phyloP scores from a whole-genome alignment of 2,888 invertebrate genomes.

The Stramonita haemastoma region DNA sequence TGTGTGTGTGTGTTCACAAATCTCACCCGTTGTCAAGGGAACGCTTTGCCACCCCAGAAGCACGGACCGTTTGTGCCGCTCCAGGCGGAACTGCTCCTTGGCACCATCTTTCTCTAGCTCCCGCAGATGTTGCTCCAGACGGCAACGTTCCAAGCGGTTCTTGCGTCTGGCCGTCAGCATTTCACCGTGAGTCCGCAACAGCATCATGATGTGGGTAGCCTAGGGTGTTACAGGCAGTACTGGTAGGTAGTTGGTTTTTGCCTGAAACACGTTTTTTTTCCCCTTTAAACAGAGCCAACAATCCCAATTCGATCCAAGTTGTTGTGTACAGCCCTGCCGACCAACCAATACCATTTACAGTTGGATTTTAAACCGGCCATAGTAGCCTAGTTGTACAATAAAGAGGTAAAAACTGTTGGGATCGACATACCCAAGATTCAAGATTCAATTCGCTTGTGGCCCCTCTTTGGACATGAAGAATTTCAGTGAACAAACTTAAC shows the following conservation, averaged over 20 bases:
- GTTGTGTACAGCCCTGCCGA: not conserved
- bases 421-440: no score
- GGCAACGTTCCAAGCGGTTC: not conserved
- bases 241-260: not conserved
- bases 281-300: not conserved
- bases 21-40: not conserved
- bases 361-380: no score
- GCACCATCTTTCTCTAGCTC: not conserved
- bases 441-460: no score
- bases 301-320: not conserved
- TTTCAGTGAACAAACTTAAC: no score
- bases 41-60: not conserved
- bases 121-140: not conserved
- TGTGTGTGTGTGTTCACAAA: no score
- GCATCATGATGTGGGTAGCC: not conserved
- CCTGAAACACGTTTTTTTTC: not conserved
- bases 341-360: no score
- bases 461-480: no score
- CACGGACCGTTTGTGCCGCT: not conserved
- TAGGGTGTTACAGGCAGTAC: not conserved
- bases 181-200: not conserved
- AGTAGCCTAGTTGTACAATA: no score
- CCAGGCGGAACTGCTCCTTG: not conserved
- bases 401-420: no score
- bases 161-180: conserved; percentile 7